Evolutionary conservation across 2,888 invertebrate species (phyloP), one percentile per base, ranked within the genome.

Genomic region (Tetanocera ferruginea): DNA sequence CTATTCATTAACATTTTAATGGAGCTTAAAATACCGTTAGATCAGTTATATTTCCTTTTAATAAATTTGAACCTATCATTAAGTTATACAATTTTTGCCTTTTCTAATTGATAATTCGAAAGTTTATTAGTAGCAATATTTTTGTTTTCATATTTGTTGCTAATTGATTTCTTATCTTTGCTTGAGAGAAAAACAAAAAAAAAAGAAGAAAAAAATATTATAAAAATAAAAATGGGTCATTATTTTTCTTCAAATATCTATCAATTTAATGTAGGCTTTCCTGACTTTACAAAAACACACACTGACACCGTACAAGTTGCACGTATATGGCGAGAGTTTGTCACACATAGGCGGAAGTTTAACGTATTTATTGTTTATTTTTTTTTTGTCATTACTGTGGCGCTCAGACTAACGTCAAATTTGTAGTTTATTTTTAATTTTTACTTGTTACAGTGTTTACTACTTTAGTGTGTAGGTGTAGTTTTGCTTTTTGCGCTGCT

Each of bases 181-280:
- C 64, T 17, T 34, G 49, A 49, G 14, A 60, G 60, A 14, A 23
- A 19, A 28, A 28, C 11, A 14, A 23, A 28, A 23, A 9, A 57
- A 57, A 57, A 57, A 57, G 23, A 57, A 57, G n/a, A 57, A 23
- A 9, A 0, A 60, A 28, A 60, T 25, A 5, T 60, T 11, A 25
- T 28, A 28, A n/a, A 64, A n/a, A 28, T n/a, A 64, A 31, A 69
- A 69, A 51, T 69, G 69, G 69, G 49, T 69, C 69, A 23, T 28
- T 51, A 69, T 11, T 51, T 69, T 49, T 49, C 69, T 51, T 49
- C 28, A 5, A 51, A 14, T 17, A 17, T 51, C 51, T 28, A 14
- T 14, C 25, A 19, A 62, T 6, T 14, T 28, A 9, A 31, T 28
- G n/a, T 14, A 34, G n/a, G 11, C 64, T n/a, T n/a, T 31, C 31